Evolutionary conservation across 2,888 invertebrate species (phyloP).

Genomic region (Acanthacorydalis orientalis): DNA sequence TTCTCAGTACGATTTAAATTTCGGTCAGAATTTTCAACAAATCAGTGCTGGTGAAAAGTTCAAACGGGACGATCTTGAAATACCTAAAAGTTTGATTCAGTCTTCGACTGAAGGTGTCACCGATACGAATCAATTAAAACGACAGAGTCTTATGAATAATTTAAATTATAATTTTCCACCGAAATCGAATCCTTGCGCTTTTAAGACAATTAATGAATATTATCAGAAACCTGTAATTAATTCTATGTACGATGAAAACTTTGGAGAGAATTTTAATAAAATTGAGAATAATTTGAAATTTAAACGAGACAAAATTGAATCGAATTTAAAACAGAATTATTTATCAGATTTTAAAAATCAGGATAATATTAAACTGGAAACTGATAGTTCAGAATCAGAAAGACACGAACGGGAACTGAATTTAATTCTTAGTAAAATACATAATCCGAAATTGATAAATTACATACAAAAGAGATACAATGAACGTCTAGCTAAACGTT

Average conservation of each 20-base stretch:
- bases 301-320: neutral
- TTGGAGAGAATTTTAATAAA: neutral
- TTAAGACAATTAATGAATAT: too few species aligned
- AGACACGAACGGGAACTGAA: slow-evolving; percentile 3
- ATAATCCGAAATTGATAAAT: slow-evolving; percentile 1
- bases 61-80: neutral
- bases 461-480: slow-evolving; percentile 3
- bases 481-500: slow-evolving; percentile 1
- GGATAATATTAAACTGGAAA: neutral
- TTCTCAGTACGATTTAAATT: neutral
- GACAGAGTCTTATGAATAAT: too few species aligned
- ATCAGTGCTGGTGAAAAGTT: neutral
- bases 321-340: neutral
- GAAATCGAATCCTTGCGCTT: too few species aligned
- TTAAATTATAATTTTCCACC: too few species aligned
- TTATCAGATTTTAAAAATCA: slow-evolving; percentile 2
- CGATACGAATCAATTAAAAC: too few species aligned
- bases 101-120: too few species aligned
- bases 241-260: neutral
- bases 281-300: neutral
- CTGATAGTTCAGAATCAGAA: neutral
- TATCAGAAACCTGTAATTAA: neutral
- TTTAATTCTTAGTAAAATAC: slow-evolving; percentile 4
- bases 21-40: neutral
- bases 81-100: neutral